A percentile compares a stretch with the other conserved stretches of the same genome.
Conservation (phyloP, 1,140 invertebrate species). For the Geopemphigus sp. region DNA sequence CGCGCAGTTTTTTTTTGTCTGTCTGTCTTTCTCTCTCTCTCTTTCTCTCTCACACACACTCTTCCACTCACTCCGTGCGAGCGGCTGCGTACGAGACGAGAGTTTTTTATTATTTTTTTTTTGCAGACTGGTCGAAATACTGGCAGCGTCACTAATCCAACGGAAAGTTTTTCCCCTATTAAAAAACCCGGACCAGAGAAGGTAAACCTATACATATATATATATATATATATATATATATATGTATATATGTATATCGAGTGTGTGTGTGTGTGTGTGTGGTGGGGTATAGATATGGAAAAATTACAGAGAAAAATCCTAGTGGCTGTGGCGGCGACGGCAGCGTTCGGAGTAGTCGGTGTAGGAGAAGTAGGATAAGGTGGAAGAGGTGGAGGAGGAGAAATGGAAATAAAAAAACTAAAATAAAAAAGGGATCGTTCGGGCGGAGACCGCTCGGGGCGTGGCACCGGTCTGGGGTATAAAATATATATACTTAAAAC, state of each 20-base stretch:
- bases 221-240: background rate
- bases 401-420: background rate
- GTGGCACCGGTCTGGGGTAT: slow-evolving; percentile 30
- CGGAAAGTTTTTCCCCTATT: slow-evolving; percentile 47
- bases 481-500: slow-evolving; percentile 13
- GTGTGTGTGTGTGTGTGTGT: background rate
- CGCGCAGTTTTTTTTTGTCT: slow-evolving; percentile 11
- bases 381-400: no score
- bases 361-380: no score
- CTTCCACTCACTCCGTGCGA: no score
- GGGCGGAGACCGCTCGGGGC: slow-evolving; percentile 17
- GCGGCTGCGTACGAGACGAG: background rate
- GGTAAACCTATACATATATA: background rate
- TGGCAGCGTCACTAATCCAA: slow-evolving; percentile 48
- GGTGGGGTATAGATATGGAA: background rate
- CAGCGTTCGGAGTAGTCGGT: background rate
- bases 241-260: no score
- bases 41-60: no score
- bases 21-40: no score
- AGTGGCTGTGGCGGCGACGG: background rate
- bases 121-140: slow-evolving; percentile 46
- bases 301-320: slow-evolving; percentile 46
- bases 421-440: slow-evolving; percentile 26
- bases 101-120: slow-evolving; percentile 22
- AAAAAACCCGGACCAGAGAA: slow-evolving; percentile 30